A percentile compares a stretch with the other conserved stretches of the same genome.
Evolutionary conservation across 2,888 invertebrate genomes (phyloP).

Genomic region (Mactromeris polynyma): DNA sequence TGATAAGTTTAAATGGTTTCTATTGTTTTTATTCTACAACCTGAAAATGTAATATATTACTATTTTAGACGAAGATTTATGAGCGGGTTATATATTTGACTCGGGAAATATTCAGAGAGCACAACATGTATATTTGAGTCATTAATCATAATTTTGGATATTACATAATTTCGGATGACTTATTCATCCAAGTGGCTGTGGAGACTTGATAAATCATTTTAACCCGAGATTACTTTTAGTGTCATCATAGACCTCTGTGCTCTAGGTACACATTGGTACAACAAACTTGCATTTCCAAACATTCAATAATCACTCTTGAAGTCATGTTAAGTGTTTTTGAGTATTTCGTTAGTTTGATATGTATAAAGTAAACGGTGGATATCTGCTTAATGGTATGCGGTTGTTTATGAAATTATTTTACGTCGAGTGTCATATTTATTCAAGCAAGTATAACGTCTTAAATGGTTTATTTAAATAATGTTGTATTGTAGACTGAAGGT

Average conservation of each 20-base stretch:
- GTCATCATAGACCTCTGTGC: not conserved
- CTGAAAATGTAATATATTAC: too few species aligned
- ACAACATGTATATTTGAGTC: not conserved
- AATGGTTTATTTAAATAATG: slow-evolving; percentile 48
- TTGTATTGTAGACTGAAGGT: slow-evolving; percentile 24
- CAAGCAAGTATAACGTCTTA: slow-evolving; percentile 24
- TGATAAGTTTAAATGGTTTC: too few species aligned
- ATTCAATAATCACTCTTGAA: slow-evolving; percentile 6
- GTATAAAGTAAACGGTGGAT: not conserved
- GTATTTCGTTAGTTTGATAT: slow-evolving; percentile 6
- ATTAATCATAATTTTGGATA: not conserved
- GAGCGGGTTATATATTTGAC: not conserved
- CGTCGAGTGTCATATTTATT: slow-evolving; percentile 45
- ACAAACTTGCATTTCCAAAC: slow-evolving; percentile 38
- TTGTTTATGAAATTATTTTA: slow-evolving; percentile 25
- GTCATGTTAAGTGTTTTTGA: slow-evolving; percentile 7
- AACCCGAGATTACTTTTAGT: slow-evolving; percentile 10
- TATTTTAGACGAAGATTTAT: too few species aligned
- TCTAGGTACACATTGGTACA: not conserved
- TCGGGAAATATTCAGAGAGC: not conserved
- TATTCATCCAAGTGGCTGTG: not conserved
- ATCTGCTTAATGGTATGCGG: not conserved
- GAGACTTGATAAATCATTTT: slow-evolving; percentile 5
- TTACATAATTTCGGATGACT: slow-evolving; percentile 4
- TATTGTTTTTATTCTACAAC: too few species aligned